A percentile compares a stretch with the other conserved stretches of the same genome.
These are phyloP conservation scores for Mesocentrotus franciscanus DNA, from an alignment of 53 echinoderm and acorn worm genomes.

Conservation along the genomic window DNA sequence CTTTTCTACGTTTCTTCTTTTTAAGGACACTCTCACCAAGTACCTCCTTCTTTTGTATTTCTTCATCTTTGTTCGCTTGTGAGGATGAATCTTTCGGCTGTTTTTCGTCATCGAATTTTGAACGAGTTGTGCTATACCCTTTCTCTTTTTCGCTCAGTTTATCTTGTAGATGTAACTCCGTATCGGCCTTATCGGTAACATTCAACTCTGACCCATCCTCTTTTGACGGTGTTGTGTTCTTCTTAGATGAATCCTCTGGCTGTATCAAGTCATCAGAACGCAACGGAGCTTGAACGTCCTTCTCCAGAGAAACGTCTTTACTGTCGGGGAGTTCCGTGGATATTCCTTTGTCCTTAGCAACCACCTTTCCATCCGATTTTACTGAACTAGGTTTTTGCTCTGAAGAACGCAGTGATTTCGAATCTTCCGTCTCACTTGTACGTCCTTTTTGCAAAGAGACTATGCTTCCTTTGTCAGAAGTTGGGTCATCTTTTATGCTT, in stretches of 20 bases:
- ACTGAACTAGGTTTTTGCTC: background rate
- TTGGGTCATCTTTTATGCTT: background rate
- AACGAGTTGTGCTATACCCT: background rate
- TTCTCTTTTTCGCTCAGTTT: background rate
- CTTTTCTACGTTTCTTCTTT: constrained; percentile 9
- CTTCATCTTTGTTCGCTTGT: background rate
- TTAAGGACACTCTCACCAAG: background rate
- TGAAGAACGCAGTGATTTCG: background rate
- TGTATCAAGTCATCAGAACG: background rate
- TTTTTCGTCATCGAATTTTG: background rate
- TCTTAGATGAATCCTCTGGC: background rate
- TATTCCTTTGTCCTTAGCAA: background rate
- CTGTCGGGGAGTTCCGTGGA: background rate
- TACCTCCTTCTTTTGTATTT: background rate
- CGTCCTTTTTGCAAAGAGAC: background rate
- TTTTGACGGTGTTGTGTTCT: background rate
- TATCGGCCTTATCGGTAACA: background rate
- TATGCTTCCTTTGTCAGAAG: background rate
- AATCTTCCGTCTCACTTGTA: background rate
- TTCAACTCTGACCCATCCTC: background rate
- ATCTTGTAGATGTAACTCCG: background rate
- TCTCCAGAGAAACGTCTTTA: background rate
- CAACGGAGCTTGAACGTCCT: background rate
- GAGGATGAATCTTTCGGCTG: background rate
- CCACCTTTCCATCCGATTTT: background rate